Conservation (phyloP, 2,888 invertebrate species). For the Cecidostiba fungosa region DNA sequence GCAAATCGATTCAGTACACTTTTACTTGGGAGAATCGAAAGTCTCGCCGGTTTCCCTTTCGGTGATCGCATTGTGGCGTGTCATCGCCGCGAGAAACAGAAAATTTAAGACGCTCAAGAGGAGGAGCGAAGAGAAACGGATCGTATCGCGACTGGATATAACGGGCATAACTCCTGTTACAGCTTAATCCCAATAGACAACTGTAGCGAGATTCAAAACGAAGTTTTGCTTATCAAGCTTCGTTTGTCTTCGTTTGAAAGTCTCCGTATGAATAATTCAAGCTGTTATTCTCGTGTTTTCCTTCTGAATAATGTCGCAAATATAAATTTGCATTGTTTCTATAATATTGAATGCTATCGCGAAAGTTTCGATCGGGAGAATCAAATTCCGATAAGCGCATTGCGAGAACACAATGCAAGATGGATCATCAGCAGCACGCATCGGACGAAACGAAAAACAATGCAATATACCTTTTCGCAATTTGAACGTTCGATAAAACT, state of each 20-base stretch:
- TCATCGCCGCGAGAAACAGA: conserved; percentile 29
- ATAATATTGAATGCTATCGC: neutral
- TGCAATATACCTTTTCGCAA: neutral
- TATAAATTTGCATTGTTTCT: neutral
- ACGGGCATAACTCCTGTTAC: conserved; percentile 30
- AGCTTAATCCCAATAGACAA: neutral
- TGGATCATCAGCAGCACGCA: too few relatives aligned
- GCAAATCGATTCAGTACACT: conserved; percentile 67
- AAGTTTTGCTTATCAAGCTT: neutral
- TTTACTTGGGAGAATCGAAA: conserved; percentile 62
- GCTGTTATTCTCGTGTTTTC: neutral
- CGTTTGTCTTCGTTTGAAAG: neutral
- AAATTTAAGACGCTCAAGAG: conserved; percentile 2
- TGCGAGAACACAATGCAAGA: neutral
- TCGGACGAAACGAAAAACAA: neutral
- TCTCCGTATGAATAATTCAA: neutral
- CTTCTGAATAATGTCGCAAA: neutral
- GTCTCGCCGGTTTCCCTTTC: conserved; percentile 47
- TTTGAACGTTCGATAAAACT: neutral
- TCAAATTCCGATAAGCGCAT: neutral
- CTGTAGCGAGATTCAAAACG: neutral
- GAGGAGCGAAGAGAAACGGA: neutral
- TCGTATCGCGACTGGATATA: conserved; percentile 18
- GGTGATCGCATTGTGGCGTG: conserved; percentile 33
- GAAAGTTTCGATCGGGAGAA: neutral